Evolutionary conservation across 2,888 invertebrate genomes (phyloP), one percentile per base, ranked within the genome.

Genomic region (Caenorhabditis macrosperma): DNA sequence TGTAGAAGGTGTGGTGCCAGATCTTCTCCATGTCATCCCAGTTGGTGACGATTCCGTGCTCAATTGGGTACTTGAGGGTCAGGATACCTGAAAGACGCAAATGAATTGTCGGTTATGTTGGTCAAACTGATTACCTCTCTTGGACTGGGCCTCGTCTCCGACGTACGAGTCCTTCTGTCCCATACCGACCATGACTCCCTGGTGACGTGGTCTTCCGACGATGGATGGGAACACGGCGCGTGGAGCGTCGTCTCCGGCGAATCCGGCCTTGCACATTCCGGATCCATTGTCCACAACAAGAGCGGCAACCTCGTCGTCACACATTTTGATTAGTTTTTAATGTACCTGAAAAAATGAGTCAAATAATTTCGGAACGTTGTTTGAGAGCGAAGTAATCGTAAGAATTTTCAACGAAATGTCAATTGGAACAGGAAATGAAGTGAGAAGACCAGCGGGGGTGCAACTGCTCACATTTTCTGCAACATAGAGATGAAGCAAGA

Each of bases 11-110:
- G 93, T 96, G 96, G 92, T 96, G 96, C 96, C 96, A 97, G 93
- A 97, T 96, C 93, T 96, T 96, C 93, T 96, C 96, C 96, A 97
- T 96, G 91, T 96, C 96, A 91, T 96, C 96, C 96, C 96, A 96
- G 94, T 96, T 96, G 92, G 96, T 96, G 91, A 96, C 95, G 92
- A 96, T 96, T 90, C 96, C 96, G 93, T 96, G 96, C 92, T 96
- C 96, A 92, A 96, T 95, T 91, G 96, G 96, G 93, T 96, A 96
- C 92, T 96, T 96, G 91, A 96, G 93, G 84, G 95, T 96, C 89
- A 96, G 94, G 93, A 96, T 95, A 82, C 82, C 81, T 81, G 54
- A 35, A 79, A 93, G 17, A 5, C 17, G 9, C 5, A 10, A 6
- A 17, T 54, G 17, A 54, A 12, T 50, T 10, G 2, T 20, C 30